Conservation (phyloP, 2,113 vertebrate species). For the Megaceryle torquata region DNA sequence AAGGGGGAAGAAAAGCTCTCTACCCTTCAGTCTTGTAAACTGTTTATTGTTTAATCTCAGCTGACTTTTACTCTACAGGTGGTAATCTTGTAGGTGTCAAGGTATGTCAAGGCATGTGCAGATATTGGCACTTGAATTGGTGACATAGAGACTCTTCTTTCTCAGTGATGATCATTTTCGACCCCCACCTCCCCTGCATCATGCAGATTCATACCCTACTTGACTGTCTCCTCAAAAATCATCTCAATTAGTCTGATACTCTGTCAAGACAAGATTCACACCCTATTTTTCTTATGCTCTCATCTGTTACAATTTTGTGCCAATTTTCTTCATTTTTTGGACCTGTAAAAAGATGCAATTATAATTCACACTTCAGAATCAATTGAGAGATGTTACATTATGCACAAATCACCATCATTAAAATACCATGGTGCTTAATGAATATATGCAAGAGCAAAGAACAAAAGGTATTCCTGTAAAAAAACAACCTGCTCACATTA, state of each 20-base stretch:
- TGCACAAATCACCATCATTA: background rate
- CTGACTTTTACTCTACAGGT: background rate
- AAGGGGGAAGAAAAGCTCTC: background rate
- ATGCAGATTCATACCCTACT: background rate
- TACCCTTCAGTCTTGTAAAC: background rate
- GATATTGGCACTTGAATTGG: background rate
- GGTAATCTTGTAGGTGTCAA: background rate
- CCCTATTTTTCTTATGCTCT: background rate
- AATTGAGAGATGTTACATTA: background rate
- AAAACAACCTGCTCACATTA: background rate
- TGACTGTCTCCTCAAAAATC: background rate
- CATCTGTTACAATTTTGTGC: background rate
- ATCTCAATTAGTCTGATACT: background rate
- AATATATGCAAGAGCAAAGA: background rate
- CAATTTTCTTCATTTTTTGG: background rate
- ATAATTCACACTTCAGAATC: background rate
- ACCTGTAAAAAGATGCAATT: background rate
- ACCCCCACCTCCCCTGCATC: accelerated
- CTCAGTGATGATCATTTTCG: background rate
- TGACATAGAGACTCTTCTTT: background rate
- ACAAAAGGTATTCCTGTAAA: background rate
- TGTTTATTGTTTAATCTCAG: background rate
- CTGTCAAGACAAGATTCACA: background rate
- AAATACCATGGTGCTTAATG: background rate
- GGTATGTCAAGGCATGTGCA: background rate